Conservation (phyloP, 2,888 invertebrate species). For the Druceiella hillmani region DNA sequence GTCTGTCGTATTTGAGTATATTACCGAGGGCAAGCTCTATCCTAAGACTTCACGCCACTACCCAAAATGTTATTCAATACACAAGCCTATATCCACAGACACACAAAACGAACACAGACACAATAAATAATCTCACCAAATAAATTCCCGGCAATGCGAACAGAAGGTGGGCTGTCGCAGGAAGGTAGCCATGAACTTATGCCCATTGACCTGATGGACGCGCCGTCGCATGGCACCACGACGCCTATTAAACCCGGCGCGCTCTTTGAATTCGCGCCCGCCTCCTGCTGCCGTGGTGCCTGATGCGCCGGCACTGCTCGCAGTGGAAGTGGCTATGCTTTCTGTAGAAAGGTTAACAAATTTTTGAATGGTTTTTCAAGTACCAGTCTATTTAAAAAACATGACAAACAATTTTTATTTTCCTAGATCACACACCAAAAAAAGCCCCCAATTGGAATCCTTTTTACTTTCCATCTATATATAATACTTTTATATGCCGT, state of each 20-base stretch:
- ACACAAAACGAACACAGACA: constrained; percentile 11
- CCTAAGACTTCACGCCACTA: too few relatives aligned
- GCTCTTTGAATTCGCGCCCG: constrained; percentile 90
- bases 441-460: too few relatives aligned
- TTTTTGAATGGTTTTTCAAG: too few relatives aligned
- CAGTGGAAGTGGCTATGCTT: constrained; percentile 11
- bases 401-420: too few relatives aligned
- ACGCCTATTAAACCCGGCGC: constrained; percentile 89
- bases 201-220: constrained; percentile 96
- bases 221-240: constrained; percentile 97
- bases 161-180: constrained; percentile 99
- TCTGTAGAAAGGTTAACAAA: not conserved
- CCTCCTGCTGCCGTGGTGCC: constrained; percentile 28
- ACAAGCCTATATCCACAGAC: constrained; percentile 13
- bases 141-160: constrained; percentile 98
- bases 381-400: too few relatives aligned
- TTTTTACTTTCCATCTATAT: too few relatives aligned
- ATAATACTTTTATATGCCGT: too few relatives aligned
- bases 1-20: too few relatives aligned
- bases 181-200: constrained; percentile 99
- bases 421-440: too few relatives aligned
- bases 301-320: constrained; percentile 27
- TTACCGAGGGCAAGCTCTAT: too few relatives aligned
- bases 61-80: too few relatives aligned
- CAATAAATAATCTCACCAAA: constrained; percentile 68